phyloP scores from a whole-genome alignment of 2,113 vertebrate species.

The Chauna torquata region DNA sequence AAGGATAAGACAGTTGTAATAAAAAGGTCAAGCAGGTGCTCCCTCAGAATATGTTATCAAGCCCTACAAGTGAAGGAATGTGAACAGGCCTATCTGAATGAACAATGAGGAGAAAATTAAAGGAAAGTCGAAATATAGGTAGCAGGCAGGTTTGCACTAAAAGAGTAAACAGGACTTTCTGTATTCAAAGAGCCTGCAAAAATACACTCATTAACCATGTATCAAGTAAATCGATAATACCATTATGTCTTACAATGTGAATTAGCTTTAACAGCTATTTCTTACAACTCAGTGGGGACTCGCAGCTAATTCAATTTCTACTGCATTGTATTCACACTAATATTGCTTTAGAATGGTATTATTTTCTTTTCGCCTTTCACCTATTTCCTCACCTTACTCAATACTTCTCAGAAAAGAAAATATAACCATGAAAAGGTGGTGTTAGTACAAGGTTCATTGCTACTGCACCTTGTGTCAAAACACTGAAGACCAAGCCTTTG shows the following conservation, averaged over 20 bases:
- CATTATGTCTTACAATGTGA: constrained; percentile 40
- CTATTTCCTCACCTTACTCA: background rate
- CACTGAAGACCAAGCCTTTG: background rate
- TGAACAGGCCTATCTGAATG: background rate
- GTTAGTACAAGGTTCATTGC: background rate
- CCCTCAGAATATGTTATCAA: constrained; percentile 14
- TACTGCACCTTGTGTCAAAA: background rate
- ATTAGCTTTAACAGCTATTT: constrained; percentile 52
- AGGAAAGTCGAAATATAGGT: background rate
- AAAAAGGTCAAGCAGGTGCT: constrained; percentile 32
- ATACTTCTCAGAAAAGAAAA: background rate
- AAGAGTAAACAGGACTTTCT: constrained; percentile 38
- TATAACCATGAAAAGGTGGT: background rate
- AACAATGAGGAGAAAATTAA: background rate
- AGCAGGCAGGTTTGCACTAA: background rate
- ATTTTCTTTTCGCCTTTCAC: background rate
- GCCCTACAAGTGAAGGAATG: constrained; percentile 13
- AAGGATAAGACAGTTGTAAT: constrained; percentile 43
- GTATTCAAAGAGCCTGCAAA: constrained; percentile 41
- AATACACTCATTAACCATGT: constrained; percentile 42
- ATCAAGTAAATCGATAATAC: constrained; percentile 48
- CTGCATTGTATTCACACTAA: background rate
- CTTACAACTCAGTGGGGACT: background rate
- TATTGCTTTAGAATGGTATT: background rate
- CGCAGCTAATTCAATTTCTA: constrained; percentile 25